phyloP scores from a whole-genome alignment of 2,113 vertebrate species.

The Spea multiplicata region DNA sequence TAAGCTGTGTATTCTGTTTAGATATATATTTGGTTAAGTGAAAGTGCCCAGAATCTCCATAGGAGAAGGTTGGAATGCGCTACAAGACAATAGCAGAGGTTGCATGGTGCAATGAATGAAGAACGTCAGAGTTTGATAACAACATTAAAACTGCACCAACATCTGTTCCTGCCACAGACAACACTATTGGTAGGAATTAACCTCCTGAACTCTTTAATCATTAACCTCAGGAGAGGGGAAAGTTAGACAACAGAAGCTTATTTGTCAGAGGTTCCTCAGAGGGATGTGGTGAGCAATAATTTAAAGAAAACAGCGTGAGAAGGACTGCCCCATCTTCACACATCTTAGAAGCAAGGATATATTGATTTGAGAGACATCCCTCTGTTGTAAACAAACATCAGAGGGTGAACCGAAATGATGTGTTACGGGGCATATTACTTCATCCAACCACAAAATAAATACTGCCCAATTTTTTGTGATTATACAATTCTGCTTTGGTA shows the following conservation, averaged over 20 bases:
- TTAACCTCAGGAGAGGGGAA: constrained; percentile 85
- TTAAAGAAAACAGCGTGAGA: constrained; percentile 91
- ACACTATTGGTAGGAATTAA: constrained; percentile 89
- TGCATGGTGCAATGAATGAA: constrained; percentile 76
- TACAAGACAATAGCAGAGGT: constrained; percentile 72
- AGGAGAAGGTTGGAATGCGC: constrained; percentile 82
- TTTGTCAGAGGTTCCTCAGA: constrained; percentile 82
- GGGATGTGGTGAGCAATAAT: constrained; percentile 79
- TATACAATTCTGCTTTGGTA: too few relatives aligned
- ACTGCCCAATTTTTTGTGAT: too few relatives aligned
- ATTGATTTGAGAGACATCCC: constrained; percentile 73
- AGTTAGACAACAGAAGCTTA: constrained; percentile 88
- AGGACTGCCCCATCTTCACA: constrained; percentile 70
- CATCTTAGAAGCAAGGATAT: constrained; percentile 68
- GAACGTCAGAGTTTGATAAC: constrained; percentile 94
- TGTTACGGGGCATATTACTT: constrained; percentile 4
- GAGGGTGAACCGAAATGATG: constrained; percentile 55
- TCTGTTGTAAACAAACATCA: constrained; percentile 68
- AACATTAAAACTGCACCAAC: constrained; percentile 96
- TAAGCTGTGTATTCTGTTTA: too few relatives aligned
- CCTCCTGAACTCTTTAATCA: constrained; percentile 88
- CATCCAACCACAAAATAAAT: neutral
- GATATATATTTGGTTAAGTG: too few relatives aligned
- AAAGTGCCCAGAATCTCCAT: constrained; percentile 74
- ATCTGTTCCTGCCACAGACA: constrained; percentile 94